Evolutionary conservation across 2,113 vertebrate genomes (phyloP).

Genomic region (Zosterops hypoxanthus): DNA sequence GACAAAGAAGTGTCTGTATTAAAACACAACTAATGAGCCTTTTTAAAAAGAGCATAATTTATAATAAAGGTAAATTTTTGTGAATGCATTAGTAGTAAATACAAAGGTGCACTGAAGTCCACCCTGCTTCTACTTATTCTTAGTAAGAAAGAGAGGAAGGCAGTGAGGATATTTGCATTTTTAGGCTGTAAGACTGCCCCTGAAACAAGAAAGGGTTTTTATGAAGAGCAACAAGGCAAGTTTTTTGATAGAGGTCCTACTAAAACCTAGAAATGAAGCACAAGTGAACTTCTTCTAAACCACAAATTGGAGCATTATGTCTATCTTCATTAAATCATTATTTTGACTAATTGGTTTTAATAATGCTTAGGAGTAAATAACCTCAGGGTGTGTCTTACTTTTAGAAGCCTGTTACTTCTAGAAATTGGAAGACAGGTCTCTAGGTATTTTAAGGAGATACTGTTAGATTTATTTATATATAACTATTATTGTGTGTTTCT

Average conservation of each 20-base stretch:
- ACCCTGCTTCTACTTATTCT: background rate
- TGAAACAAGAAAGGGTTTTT: background rate
- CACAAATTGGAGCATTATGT: background rate
- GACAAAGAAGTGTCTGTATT: slow-evolving; percentile 29
- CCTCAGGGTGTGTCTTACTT: background rate
- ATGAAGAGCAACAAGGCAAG: background rate
- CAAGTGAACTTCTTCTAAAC: background rate
- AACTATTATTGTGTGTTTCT: background rate
- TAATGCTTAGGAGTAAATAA: background rate
- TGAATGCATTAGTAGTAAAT: background rate
- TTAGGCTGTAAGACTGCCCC: background rate
- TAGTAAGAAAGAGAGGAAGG: background rate
- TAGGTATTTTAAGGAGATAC: background rate
- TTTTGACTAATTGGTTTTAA: background rate
- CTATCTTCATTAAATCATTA: background rate
- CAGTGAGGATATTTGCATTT: background rate
- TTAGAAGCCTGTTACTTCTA: background rate
- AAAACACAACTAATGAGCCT: slow-evolving; percentile 39
- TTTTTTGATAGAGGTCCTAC: background rate
- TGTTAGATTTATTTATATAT: background rate
- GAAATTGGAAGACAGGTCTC: background rate
- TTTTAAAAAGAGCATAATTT: slow-evolving; percentile 6
- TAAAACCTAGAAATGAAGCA: background rate
- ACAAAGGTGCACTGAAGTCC: background rate
- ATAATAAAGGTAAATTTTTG: background rate